phyloP scores from a whole-genome alignment of 2,797 vertebrate species.

The Premnoplex brunnescens region DNA sequence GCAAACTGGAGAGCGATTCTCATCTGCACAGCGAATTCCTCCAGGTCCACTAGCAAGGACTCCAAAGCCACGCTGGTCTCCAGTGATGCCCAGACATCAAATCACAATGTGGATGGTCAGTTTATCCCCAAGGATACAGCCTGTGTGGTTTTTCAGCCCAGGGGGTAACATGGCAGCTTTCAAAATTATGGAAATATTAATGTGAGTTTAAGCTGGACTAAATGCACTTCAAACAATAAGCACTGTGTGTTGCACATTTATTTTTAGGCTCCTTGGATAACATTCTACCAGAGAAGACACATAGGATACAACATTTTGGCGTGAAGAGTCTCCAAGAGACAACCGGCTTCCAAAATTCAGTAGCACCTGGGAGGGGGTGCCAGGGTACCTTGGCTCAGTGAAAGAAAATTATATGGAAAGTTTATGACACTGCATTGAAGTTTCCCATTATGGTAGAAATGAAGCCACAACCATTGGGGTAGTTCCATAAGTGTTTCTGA shows the following conservation, averaged over 20 bases:
- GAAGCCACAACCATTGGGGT: not conserved
- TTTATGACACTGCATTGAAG: not conserved
- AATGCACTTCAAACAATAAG: not conserved
- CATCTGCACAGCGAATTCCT: not conserved
- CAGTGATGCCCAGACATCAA: not conserved
- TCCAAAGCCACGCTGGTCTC: not conserved
- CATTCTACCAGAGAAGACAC: accelerated
- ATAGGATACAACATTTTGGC: not conserved
- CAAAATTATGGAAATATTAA: not conserved
- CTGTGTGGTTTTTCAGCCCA: not conserved
- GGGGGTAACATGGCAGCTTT: accelerated
- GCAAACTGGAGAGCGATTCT: not conserved
- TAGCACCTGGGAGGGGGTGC: not conserved
- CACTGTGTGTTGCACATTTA: not conserved
- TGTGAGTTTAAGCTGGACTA: accelerated
- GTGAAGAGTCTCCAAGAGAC: not conserved
- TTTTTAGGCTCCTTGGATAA: not conserved
- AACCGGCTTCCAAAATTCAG: not conserved
- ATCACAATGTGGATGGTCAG: not conserved
- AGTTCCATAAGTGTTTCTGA: not conserved
- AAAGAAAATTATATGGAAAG: not conserved
- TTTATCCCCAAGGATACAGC: not conserved
- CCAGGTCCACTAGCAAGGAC: not conserved
- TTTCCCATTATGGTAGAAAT: not conserved
- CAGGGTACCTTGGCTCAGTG: not conserved